A percentile compares a stretch with the other conserved stretches of the same genome.
phyloP scores from a whole-genome alignment of 2,888 invertebrate genomes.

The Apamea epomidion region DNA sequence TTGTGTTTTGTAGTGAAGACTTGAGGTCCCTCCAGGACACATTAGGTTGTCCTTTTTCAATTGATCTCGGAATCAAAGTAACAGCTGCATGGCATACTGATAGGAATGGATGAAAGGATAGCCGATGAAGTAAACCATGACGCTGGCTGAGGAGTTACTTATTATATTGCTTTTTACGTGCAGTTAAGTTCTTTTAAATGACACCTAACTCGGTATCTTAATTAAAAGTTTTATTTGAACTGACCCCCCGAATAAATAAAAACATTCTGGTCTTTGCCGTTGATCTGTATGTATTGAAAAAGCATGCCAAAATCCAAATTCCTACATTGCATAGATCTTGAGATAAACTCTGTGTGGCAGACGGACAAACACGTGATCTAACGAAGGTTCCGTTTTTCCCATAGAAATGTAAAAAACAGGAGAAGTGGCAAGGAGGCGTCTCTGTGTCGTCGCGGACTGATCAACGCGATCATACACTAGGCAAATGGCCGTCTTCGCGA shows the following conservation, averaged over 20 bases:
- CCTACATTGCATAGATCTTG: not conserved
- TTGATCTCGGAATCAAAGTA: constrained; percentile 29
- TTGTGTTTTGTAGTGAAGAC: constrained; percentile 40
- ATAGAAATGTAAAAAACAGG: too few species aligned
- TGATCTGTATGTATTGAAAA: not conserved
- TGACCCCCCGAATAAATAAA: not conserved
- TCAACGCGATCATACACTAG: too few species aligned
- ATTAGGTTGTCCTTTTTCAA: constrained; percentile 47
- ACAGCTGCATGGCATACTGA: constrained; percentile 34
- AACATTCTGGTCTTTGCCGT: not conserved
- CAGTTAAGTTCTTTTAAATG: not conserved
- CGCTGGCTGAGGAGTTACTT: not conserved
- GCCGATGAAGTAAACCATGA: not conserved
- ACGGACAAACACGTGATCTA: not conserved
- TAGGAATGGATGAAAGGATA: constrained; percentile 6
- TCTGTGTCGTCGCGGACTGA: too few species aligned
- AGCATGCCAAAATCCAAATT: not conserved
- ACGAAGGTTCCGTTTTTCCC: not conserved
- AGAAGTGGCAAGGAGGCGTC: too few species aligned
- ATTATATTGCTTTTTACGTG: not conserved
- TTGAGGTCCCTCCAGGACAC: constrained; percentile 32
- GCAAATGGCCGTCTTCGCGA: too few species aligned
- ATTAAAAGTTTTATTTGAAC: not conserved
- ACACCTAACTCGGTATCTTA: not conserved
- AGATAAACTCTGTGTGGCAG: too few species aligned